Percentiles rank a stretch among this genome's conserved stretches.
Conservation (phyloP, 2,797 vertebrate species). For the Ammospiza maritima region DNA sequence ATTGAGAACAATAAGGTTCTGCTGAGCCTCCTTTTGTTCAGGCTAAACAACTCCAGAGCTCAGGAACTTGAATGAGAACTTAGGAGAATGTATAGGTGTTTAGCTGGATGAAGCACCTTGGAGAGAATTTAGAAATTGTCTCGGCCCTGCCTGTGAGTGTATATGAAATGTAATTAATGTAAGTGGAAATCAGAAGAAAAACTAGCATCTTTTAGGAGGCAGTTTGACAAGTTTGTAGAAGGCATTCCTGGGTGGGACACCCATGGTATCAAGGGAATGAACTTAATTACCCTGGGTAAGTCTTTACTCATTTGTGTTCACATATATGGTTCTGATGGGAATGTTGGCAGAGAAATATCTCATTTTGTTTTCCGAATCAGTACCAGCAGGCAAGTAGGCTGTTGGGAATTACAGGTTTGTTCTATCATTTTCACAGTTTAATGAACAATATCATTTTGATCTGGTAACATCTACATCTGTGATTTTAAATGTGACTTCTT, state of each 20-base stretch:
- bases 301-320: background rate
- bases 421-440: background rate
- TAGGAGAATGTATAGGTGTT: background rate
- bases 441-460: background rate
- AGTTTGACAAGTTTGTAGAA: background rate
- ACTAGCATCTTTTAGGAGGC: background rate
- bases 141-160: background rate
- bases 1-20: background rate
- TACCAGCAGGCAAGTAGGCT: background rate
- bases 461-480: background rate
- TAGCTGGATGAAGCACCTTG: background rate
- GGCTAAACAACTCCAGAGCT: background rate
- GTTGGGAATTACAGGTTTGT: background rate
- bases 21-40: background rate
- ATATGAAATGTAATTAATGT: background rate
- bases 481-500: background rate
- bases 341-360: background rate
- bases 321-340: background rate
- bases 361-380: background rate
- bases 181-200: background rate
- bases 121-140: background rate
- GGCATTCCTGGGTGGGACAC: background rate
- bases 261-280: background rate
- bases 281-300: background rate
- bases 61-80: background rate